Base-by-base conservation (phyloP, 2,113 vertebrate species). In the Lophotis ruficrista region DNA sequence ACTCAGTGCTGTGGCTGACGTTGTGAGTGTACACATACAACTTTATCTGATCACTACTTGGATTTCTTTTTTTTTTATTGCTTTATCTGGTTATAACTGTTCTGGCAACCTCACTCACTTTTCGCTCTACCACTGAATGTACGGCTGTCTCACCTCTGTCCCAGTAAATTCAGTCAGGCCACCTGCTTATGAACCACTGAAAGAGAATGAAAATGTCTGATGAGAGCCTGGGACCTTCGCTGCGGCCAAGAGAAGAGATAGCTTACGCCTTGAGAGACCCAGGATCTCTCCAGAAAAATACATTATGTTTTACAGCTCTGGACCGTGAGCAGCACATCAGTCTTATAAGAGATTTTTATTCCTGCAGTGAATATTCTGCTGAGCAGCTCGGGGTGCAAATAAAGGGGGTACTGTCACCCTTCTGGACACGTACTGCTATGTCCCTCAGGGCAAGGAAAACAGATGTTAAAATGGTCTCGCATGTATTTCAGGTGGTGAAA, bases 1-100 rank as follows among this genome's bases (percentile, higher is more conserved):
- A 69, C 43, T 45, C 16, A 1, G 23, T 11, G n/a, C 35, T 2
- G 0, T 6, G 18, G 60, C 27, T 82, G 76, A 64, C 2, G 0
- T 14, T 35, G 15, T 33, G 23, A 48, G 12, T 6, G 7, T n/a
- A 22, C 6, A 78, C 31, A 86, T 23, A 53, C 5, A 45, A 43
- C 18, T 60, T 50, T 73, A 83, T 30, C 45, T 73, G 27, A 69
- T 57, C 18, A n/a, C 43, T 53, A 9, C 6, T 22, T 17, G 35
- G 50, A 31, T 7, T 61, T 24, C 10, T 12, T 20, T 13, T 62
- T 33, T 31, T 8, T 43, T 43, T 15, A 43, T 13, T 2, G 0
- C 5, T 35, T 14, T 16, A 30, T 38, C 58, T 71, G 12, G 14
- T 77, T 82, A 30, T 45, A 62, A 62, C 23, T 27, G 14, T 54